Percentiles rank a stretch among this genome's conserved stretches.
Conservation (phyloP, 2,888 invertebrate genomes). For the Xestoiulus laeticollis region DNA sequence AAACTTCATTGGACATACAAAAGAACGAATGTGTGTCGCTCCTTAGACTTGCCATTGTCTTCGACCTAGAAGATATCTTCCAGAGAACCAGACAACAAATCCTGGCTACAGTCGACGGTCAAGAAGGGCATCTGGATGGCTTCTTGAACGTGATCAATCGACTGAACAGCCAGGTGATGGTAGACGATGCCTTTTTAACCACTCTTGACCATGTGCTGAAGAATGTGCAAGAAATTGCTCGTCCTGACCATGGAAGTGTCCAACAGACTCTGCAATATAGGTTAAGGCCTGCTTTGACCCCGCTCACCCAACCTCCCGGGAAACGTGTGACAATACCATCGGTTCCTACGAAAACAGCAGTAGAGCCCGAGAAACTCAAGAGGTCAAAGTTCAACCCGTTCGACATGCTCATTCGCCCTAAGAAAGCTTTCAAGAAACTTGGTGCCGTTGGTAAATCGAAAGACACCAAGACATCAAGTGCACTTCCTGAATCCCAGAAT, state of each 20-base stretch:
- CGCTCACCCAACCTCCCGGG: neutral
- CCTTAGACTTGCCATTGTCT: neutral
- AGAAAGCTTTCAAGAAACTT: neutral
- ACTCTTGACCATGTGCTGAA: neutral
- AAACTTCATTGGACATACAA: neutral
- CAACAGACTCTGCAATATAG: neutral
- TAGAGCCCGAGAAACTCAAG: neutral
- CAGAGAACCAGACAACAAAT: neutral
- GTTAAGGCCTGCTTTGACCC: neutral
- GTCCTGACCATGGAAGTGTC: neutral
- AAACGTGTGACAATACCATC: neutral
- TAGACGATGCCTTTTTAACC: neutral
- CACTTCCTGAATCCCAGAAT: neutral
- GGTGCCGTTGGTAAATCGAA: neutral
- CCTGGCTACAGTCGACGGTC: neutral
- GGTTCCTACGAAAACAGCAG: neutral
- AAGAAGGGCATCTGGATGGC: neutral
- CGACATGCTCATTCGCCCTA: neutral
- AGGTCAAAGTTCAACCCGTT: neutral
- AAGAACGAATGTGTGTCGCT: conserved; percentile 12
- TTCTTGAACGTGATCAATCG: neutral
- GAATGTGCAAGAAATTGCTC: neutral
- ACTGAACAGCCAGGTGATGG: neutral
- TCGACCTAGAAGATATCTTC: neutral
- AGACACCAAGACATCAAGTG: neutral